Evolutionary conservation across 2,888 invertebrate species (phyloP), one percentile per base, ranked within the genome.

Genomic region (Crematogaster levior): DNA sequence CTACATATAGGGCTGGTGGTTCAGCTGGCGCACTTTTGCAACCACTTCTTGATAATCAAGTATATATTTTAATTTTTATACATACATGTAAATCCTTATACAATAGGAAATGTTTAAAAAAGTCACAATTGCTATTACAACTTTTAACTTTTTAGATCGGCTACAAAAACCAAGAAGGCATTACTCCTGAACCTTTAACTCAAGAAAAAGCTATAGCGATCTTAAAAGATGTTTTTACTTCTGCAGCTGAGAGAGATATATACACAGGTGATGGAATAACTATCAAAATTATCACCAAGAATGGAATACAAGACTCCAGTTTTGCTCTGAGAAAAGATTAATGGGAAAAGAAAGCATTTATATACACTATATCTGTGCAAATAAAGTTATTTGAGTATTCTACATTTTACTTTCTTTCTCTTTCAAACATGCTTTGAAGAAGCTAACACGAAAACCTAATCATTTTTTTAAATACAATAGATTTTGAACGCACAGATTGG

Each of bases 181-280:
- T 95, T 0, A 96, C 96, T 0, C 95, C 95, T 1, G 95, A 95
- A 1, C 96, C 97, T 0, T 93, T 99, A 18, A 95, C 97, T 0
- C 95, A 96, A 91, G 98, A 98, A 79, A 97, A 97, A 91, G 99
- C 99, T 0, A 94, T 98, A 15, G 96, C 96, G 6, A 95, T 99
- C 46, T 95, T 99, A 58, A 98, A 98, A 92, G 99, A 99, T 95
- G 98, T 98, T 0, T 99, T 99, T 94, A 98, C 98, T 90, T 98
- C 99, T 77, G 99, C 99, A 4, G 98, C 99, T 1, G 99, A 99
- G 94, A 96, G 99, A 93, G 99, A 99, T 94, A 99, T 99, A 92
- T 98, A 98, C 92, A 99, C 99, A 82, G 99, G 99, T 68, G 99
- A 99, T 95, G 97, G 97, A 82, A 97, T 99, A 89, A 95, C 96